Percentiles rank a stretch among this genome's conserved stretches.
phyloP scores from a whole-genome alignment of 1,140 invertebrate genomes.

The Pogonus chalceus region DNA sequence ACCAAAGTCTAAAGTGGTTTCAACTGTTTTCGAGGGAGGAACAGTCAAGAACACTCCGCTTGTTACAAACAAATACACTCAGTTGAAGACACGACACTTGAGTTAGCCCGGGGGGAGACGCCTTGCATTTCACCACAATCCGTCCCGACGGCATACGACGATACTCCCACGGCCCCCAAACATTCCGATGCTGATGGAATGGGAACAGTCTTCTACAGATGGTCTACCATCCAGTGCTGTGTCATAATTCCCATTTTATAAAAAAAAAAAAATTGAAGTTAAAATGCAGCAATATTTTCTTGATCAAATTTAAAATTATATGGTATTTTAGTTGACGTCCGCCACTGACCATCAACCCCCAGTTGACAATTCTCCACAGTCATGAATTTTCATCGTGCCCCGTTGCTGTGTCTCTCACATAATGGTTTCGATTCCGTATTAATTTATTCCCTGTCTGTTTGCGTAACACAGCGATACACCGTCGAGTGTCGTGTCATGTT shows the following conservation, averaged over 20 bases:
- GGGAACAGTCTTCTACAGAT: no score
- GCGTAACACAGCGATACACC: not conserved
- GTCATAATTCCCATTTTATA: no score
- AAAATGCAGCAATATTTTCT: no score
- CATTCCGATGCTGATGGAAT: no score
- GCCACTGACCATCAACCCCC: no score
- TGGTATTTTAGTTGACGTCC: no score
- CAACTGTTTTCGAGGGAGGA: slow-evolving; percentile 3
- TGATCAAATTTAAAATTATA: no score
- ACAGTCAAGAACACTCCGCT: not conserved
- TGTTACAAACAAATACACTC: slow-evolving; percentile 6
- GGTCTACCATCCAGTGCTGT: no score
- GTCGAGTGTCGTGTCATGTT: not conserved
- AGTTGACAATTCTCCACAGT: not conserved
- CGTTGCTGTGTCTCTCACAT: not conserved
- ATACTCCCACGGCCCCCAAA: no score
- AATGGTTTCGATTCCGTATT: not conserved
- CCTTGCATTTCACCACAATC: not conserved
- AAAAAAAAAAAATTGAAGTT: no score
- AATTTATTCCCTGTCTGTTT: not conserved
- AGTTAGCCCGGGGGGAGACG: not conserved
- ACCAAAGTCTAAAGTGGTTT: slow-evolving; percentile 5
- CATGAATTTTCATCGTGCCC: not conserved
- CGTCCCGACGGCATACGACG: not conserved
- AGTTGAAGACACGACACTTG: slow-evolving; percentile 1